These are phyloP conservation scores for Anthopleura sola DNA, from an alignment of 64 coral and sea anemone genomes.

Conservation along the genomic window DNA sequence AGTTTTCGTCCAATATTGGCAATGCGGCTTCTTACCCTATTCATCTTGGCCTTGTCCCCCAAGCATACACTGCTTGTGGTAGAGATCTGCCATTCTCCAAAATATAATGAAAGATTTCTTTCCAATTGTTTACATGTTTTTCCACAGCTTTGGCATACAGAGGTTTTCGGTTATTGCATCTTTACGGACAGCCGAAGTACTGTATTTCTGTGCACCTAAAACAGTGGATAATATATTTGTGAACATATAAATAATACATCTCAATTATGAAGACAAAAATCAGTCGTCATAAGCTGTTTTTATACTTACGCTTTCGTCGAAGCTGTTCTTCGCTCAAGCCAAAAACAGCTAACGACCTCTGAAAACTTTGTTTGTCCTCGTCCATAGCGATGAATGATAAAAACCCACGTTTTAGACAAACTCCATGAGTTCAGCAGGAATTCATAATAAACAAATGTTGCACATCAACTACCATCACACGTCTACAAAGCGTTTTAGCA, in stretches of 20 bases:
- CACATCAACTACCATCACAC: not conserved
- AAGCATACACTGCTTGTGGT: not conserved
- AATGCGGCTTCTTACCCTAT: constrained; percentile 1
- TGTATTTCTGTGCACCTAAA: not conserved
- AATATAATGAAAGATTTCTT: constrained; percentile 18
- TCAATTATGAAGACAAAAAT: not conserved
- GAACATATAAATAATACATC: not conserved
- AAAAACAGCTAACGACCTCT: too few relatives aligned
- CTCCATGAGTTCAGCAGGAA: too few relatives aligned
- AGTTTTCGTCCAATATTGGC: constrained; percentile 13
- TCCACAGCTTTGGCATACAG: not conserved
- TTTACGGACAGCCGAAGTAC: not conserved
- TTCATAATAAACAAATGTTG: not conserved
- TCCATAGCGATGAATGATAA: too few relatives aligned
- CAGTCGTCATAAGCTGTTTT: too few relatives aligned
- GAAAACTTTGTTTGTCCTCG: too few relatives aligned
- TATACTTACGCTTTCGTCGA: too few relatives aligned
- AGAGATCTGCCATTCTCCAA: constrained; percentile 1
- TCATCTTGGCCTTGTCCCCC: constrained; percentile 5
- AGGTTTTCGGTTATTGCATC: constrained; percentile 17
- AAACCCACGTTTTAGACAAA: not conserved
- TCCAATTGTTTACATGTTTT: constrained; percentile 36
- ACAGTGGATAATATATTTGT: not conserved
- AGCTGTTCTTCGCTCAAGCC: too few relatives aligned
- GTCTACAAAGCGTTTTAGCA: not conserved